Conservation (phyloP, 2,113 vertebrate genomes). For the Zosterops hypoxanthus region DNA sequence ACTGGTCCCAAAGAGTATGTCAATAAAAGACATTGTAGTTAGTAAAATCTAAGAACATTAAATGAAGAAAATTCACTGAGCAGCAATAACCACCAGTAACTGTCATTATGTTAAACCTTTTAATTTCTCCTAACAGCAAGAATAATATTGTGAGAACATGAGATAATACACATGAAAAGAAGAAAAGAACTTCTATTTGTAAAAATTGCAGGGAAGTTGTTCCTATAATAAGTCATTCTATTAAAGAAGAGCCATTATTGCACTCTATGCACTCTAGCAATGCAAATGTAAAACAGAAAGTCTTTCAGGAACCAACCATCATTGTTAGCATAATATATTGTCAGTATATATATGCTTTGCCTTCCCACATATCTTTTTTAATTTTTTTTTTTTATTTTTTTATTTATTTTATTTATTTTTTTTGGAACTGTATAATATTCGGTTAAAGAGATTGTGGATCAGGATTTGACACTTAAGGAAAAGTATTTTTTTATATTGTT, state of each 20-base stretch:
- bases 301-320: constrained; percentile 1
- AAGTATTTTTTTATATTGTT: constrained; percentile 65
- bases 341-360: neutral
- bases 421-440: neutral
- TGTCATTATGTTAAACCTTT: constrained; percentile 8
- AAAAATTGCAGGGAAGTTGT: constrained; percentile 30
- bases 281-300: constrained; percentile 44
- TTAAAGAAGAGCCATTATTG: constrained; percentile 46
- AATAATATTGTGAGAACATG: constrained; percentile 3
- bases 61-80: neutral
- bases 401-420: neutral
- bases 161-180: constrained; percentile 40
- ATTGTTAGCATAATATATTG: constrained; percentile 31
- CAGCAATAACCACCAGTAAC: neutral
- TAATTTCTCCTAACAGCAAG: neutral
- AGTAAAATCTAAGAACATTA: neutral
- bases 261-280: neutral
- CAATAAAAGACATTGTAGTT: neutral
- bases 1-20: neutral
- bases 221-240: constrained; percentile 56
- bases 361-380: neutral
- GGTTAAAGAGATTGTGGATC: neutral
- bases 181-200: constrained; percentile 59
- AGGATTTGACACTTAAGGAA: constrained; percentile 49
- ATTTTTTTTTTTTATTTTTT: neutral